phyloP scores from a whole-genome alignment of 2,888 invertebrate genomes.

The Mechanitis messenoides region DNA sequence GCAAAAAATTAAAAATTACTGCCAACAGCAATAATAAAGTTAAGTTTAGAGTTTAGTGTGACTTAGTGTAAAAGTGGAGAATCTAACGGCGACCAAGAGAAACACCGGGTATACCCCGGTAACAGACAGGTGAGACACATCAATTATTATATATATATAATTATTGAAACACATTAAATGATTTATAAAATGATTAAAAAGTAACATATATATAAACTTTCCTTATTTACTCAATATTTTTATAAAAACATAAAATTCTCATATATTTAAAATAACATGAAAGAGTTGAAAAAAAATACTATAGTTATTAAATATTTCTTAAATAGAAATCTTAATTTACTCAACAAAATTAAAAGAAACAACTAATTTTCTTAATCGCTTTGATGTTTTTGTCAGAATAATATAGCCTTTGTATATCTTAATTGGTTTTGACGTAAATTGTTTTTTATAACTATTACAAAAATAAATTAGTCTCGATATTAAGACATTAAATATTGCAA shows the following conservation, averaged over 20 bases:
- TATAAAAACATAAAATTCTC: too few relatives aligned
- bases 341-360: background rate
- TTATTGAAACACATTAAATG: too few relatives aligned
- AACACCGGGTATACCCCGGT: slow-evolving; percentile 63
- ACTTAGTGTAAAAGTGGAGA: slow-evolving; percentile 64
- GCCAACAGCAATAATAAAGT: slow-evolving; percentile 35
- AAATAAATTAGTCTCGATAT: background rate
- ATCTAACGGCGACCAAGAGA: slow-evolving; percentile 49
- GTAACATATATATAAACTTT: too few relatives aligned
- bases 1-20: slow-evolving; percentile 28
- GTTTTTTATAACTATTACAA: background rate
- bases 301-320: background rate
- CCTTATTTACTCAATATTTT: too few relatives aligned
- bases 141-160: background rate
- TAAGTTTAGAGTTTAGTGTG: slow-evolving; percentile 33
- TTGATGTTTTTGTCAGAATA: slow-evolving; percentile 1
- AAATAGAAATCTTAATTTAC: background rate
- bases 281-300: background rate
- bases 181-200: too few relatives aligned
- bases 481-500: slow-evolving; percentile 34
- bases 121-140: slow-evolving; percentile 55
- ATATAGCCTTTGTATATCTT: background rate
- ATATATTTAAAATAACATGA: too few relatives aligned
- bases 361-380: background rate
- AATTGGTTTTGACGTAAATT: slow-evolving; percentile 2